phyloP scores from a whole-genome alignment of 2,797 vertebrate species.

The Catostomus latipinnis region DNA sequence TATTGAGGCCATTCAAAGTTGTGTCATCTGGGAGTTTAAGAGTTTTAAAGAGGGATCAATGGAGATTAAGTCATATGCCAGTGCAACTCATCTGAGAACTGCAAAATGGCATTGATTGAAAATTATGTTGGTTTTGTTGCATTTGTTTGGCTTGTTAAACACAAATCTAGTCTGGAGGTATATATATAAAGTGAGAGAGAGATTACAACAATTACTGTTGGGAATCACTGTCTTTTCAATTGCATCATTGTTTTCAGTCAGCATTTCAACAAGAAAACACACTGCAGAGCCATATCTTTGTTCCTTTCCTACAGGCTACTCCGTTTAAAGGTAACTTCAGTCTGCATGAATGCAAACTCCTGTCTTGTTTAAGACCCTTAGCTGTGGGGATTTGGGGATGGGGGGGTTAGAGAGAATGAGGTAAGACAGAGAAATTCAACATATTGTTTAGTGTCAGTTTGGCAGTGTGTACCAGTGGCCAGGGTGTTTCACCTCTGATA shows the following conservation, averaged over 20 bases:
- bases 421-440: constrained; percentile 25
- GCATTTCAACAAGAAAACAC: constrained; percentile 27
- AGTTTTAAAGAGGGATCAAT: background rate
- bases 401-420: constrained; percentile 29
- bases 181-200: background rate
- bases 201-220: constrained; percentile 42
- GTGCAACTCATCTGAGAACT: background rate
- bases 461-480: constrained; percentile 30
- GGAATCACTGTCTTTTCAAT: constrained; percentile 35
- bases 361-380: constrained; percentile 47
- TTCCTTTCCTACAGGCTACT: constrained; percentile 37
- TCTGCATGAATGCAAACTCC: constrained; percentile 47
- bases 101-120: background rate
- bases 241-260: constrained; percentile 45
- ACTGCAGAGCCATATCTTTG: constrained; percentile 24
- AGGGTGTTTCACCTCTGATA: constrained; percentile 22
- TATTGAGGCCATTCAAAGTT: constrained; percentile 18
- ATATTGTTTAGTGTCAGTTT: constrained; percentile 50
- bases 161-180: background rate
- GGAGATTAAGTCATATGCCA: background rate
- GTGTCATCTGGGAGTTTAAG: constrained; percentile 22
- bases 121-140: no score
- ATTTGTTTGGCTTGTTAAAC: background rate
- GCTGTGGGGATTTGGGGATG: constrained; percentile 45
- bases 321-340: constrained; percentile 37